These are phyloP conservation scores for Mohoua ochrocephala DNA, from an alignment of 2,113 vertebrate genomes.

Conservation along the genomic window DNA sequence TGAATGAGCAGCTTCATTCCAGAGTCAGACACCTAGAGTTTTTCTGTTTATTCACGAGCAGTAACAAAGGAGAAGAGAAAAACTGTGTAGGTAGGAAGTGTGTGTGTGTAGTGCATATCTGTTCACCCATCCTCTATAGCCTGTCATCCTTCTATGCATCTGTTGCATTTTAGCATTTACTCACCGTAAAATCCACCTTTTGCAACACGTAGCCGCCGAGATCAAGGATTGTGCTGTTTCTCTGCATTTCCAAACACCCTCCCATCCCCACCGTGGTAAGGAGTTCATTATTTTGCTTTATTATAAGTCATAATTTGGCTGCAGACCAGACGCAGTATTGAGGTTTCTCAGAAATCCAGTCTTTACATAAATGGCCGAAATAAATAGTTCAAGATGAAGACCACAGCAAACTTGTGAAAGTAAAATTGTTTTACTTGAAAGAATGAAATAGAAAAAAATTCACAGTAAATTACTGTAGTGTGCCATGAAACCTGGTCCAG, in stretches of 20 bases:
- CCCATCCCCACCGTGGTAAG: background rate
- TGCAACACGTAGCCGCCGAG: background rate
- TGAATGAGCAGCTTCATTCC: background rate
- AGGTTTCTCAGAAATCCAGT: background rate
- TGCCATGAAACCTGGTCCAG: constrained; percentile 22
- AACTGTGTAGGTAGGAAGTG: background rate
- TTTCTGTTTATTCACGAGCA: background rate
- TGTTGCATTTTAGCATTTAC: background rate
- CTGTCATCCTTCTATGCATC: background rate
- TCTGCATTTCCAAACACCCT: background rate
- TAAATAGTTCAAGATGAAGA: background rate
- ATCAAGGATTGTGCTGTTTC: background rate
- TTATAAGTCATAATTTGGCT: background rate
- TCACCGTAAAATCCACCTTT: background rate
- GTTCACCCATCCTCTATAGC: background rate
- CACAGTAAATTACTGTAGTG: background rate
- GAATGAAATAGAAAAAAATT: background rate
- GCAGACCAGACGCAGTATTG: background rate
- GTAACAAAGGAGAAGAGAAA: background rate
- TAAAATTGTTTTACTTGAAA: constrained; percentile 51
- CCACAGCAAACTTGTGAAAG: background rate
- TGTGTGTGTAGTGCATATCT: background rate
- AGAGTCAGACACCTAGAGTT: background rate
- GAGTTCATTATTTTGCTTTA: background rate
- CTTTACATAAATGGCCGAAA: background rate